Base-by-base conservation (phyloP, 2,797 vertebrate species). In the Anomalospiza imberbis region DNA sequence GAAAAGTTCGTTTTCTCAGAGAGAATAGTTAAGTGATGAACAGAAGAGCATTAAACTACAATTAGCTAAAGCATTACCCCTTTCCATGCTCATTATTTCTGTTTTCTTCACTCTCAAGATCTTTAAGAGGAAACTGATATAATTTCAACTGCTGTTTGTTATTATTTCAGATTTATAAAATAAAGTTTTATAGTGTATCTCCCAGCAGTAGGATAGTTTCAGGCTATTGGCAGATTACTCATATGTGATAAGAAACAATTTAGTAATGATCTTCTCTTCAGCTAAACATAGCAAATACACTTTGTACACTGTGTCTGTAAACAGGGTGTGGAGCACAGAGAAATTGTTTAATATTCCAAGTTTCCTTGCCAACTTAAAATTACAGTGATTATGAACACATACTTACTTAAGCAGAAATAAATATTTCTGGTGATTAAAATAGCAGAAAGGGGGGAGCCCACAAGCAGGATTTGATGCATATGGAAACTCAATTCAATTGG, bases 351-450 rank as follows among this genome's bases (percentile, higher is more conserved):
- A 88, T 93, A 87, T 66, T 90, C 80, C 63, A 76, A 53, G n/a
- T 84, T 91, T 90, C 91, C 77, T 47, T 90, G 71, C 89, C 88
- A 90, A 63, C 38, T 87, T 87, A 72, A 91, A 92, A 90, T 88
- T 80, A 70, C 31, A 76, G 36, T 67, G 48, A 77, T 82, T 77
- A 42, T 60, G 45, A 91, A 63, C 60, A 91, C 38, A 57, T 50
- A 82, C 61, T 71, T 84, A 68, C 67, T 71, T 85, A 83, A 78
- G 53, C 51, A 58, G 54, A 93, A 94, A 78, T 45, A 91, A 89
- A 78, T 88, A 66, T 71, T 94, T 90, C 76, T 91, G n/a, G 25
- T 88, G 54, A 88, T 71, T 72, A 68, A 91, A 89, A 75, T 72
- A 88, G 66, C 13, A 81, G 57, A 67, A 96, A 53, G 4, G 2